phyloP scores from a whole-genome alignment of 2,113 vertebrate genomes.

The Microtus oregoni region DNA sequence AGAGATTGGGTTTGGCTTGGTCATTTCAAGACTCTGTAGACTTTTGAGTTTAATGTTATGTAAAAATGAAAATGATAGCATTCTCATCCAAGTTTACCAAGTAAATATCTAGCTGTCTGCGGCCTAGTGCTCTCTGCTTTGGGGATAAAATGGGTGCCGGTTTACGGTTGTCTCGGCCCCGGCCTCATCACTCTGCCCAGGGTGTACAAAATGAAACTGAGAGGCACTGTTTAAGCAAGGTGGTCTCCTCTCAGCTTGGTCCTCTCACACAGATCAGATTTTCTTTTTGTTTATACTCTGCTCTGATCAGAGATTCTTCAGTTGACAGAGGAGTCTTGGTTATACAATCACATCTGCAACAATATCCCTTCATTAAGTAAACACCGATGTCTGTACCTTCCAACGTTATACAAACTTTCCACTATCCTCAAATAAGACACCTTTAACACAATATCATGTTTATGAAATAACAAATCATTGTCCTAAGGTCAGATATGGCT shows the following conservation, averaged over 20 bases:
- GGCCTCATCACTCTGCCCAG: neutral
- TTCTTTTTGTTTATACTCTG: neutral
- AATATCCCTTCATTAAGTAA: conserved; percentile 1
- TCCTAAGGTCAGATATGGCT: neutral
- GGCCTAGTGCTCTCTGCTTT: neutral
- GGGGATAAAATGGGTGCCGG: neutral
- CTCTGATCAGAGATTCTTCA: neutral
- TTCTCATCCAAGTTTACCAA: neutral
- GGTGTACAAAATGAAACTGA: neutral
- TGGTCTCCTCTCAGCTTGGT: neutral
- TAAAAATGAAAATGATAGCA: conserved; percentile 13
- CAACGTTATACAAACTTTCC: conserved; percentile 12
- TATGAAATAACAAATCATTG: neutral
- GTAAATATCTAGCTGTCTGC: neutral
- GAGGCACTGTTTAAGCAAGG: neutral
- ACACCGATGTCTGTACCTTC: neutral
- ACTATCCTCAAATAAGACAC: conserved; percentile 6
- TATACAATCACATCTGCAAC: neutral
- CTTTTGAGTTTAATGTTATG: conserved; percentile 15
- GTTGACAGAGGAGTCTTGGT: neutral
- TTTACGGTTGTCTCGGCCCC: neutral
- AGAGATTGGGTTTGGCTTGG: neutral
- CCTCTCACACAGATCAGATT: neutral
- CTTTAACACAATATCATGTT: conserved; percentile 11
- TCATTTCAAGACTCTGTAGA: conserved; percentile 28